phyloP scores from a whole-genome alignment of 2,113 vertebrate species.

The Corapipo altera region DNA sequence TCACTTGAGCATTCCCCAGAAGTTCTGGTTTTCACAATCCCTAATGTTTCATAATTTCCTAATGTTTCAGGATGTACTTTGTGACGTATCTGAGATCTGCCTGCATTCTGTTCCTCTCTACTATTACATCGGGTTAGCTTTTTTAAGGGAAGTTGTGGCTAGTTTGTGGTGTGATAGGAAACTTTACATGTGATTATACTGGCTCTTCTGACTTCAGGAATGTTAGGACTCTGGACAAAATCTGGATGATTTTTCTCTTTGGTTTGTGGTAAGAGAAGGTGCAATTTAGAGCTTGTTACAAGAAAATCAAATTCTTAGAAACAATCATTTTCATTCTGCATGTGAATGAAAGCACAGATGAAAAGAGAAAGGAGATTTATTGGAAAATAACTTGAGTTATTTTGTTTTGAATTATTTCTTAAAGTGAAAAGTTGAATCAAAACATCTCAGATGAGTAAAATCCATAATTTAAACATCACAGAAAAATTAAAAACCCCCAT shows the following conservation, averaged over 20 bases:
- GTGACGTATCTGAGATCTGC: neutral
- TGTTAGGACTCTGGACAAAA: neutral
- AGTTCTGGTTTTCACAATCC: neutral
- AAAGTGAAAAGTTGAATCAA: neutral
- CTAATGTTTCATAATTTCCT: neutral
- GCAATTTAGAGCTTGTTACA: neutral
- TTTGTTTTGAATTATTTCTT: neutral
- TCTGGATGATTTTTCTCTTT: neutral
- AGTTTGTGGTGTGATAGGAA: neutral
- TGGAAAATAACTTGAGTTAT: neutral
- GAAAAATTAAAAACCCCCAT: neutral
- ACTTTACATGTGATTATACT: neutral
- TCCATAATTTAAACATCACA: neutral
- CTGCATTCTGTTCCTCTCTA: neutral
- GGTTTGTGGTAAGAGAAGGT: neutral
- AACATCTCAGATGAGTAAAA: neutral
- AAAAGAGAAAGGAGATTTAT: neutral
- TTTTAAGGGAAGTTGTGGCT: rapidly evolving
- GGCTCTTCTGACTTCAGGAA: neutral
- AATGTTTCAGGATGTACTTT: neutral
- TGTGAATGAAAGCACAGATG: neutral
- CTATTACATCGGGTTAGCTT: neutral
- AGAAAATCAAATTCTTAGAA: neutral
- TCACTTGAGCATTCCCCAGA: neutral
- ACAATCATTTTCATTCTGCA: rapidly evolving